Conservation (phyloP, 2,113 vertebrate genomes). For the Cephalopholis sonnerati region DNA sequence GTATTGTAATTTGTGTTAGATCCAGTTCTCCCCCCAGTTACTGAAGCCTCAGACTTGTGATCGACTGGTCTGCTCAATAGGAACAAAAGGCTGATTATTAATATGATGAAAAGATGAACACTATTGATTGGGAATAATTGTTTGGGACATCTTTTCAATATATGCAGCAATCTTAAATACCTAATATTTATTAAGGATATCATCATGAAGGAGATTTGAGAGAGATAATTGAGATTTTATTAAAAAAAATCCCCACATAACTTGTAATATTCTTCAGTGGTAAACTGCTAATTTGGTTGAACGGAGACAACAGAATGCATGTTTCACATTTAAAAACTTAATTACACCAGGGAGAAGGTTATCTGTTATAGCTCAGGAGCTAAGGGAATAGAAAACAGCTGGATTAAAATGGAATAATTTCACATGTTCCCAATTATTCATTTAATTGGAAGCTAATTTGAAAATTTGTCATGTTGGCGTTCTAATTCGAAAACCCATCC, state of each 20-base stretch:
- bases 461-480: slow-evolving; percentile 31
- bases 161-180: slow-evolving; percentile 11
- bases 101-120: slow-evolving; percentile 50
- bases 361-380: slow-evolving; percentile 60
- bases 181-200: slow-evolving; percentile 1
- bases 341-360: slow-evolving; percentile 23
- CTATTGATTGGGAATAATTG: slow-evolving; percentile 39
- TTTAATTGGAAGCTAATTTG: slow-evolving; percentile 47
- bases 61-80: slow-evolving; percentile 24
- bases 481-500: slow-evolving; percentile 5
- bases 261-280: not conserved
- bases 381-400: slow-evolving; percentile 45
- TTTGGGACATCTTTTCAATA: slow-evolving; percentile 26
- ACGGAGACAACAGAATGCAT: slow-evolving; percentile 8
- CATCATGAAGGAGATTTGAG: not conserved
- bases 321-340: slow-evolving; percentile 29
- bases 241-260: not conserved
- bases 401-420: slow-evolving; percentile 32
- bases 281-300: slow-evolving; percentile 21
- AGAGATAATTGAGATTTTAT: slow-evolving; percentile 29
- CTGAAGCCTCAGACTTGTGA: slow-evolving; percentile 11
- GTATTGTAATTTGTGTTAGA: slow-evolving; percentile 42
- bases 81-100: slow-evolving; percentile 29
- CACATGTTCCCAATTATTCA: slow-evolving; percentile 28
- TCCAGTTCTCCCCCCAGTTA: slow-evolving; percentile 11